Evolutionary conservation across 1,140 invertebrate genomes (phyloP).

Genomic region (Coptotermes formosanus): DNA sequence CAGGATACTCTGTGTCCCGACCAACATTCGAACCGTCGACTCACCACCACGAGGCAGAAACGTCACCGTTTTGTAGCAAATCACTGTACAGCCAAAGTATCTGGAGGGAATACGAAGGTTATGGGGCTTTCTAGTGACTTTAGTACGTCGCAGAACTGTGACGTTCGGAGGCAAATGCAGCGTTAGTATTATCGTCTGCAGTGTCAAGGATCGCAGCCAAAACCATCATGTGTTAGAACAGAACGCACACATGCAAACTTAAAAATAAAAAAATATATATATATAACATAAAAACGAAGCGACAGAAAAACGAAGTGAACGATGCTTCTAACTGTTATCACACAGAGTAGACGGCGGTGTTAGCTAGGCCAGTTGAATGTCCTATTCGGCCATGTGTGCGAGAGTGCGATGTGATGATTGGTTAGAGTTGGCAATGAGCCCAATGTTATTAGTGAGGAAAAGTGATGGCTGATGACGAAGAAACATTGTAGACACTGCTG

Average conservation of each 20-base stretch:
- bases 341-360: not conserved
- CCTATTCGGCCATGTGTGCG: not conserved
- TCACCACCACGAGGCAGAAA: too few species aligned
- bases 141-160: not conserved
- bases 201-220: constrained; percentile 1
- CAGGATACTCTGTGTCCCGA: too few species aligned
- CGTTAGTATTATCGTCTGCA: not conserved
- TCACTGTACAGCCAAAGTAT: too few species aligned
- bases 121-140: not conserved
- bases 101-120: too few species aligned
- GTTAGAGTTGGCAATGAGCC: not conserved
- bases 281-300: constrained; percentile 3
- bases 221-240: not conserved
- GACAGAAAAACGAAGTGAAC: not conserved
- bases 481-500: not conserved
- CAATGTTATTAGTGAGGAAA: not conserved
- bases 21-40: too few species aligned
- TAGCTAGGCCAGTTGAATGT: not conserved
- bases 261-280: not conserved
- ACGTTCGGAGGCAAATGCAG: not conserved
- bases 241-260: not conserved
- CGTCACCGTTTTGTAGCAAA: too few species aligned
- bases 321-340: constrained; percentile 12
- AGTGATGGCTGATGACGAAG: not conserved
- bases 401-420: not conserved